Evolutionary conservation across 1,140 invertebrate genomes (phyloP).

Genomic region (Calephelis nemesis): DNA sequence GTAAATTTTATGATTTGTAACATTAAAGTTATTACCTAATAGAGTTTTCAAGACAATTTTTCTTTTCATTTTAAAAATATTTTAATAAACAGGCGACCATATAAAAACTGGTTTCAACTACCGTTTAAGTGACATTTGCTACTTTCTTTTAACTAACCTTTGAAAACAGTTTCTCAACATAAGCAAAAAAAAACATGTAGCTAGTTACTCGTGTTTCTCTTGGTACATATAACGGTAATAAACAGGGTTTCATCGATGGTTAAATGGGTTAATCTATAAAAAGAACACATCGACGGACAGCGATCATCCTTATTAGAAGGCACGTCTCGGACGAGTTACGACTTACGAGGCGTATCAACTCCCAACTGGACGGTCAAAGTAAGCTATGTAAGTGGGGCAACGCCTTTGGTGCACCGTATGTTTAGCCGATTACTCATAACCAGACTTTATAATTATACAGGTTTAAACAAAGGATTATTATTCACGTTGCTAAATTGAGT

Average conservation of each 20-base stretch:
- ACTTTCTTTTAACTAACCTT: neutral
- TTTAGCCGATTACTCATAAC: conserved; percentile 14
- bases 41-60: too few species aligned
- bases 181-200: too few species aligned
- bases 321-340: neutral
- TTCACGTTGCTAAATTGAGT: too few species aligned
- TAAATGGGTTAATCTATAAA: conserved; percentile 26
- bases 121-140: too few species aligned
- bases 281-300: conserved; percentile 18
- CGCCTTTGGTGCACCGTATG: conserved; percentile 2
- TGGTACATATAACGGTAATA: conserved; percentile 4
- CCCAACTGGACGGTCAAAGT: conserved; percentile 8
- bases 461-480: neutral
- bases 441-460: conserved; percentile 5
- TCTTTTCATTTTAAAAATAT: too few species aligned
- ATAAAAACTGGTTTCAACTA: too few species aligned
- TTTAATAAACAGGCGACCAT: too few species aligned
- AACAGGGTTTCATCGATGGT: conserved; percentile 17
- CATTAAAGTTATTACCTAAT: too few species aligned
- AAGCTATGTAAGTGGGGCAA: conserved; percentile 6
- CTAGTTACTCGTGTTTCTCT: too few species aligned
- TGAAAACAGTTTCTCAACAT: neutral
- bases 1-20: too few species aligned
- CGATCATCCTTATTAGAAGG: conserved; percentile 23
- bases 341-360: conserved; percentile 10